Percentiles rank a stretch among this genome's conserved stretches.
phyloP scores from a whole-genome alignment of 2,888 invertebrate species.

The Poecilobothrus nobilitatus region DNA sequence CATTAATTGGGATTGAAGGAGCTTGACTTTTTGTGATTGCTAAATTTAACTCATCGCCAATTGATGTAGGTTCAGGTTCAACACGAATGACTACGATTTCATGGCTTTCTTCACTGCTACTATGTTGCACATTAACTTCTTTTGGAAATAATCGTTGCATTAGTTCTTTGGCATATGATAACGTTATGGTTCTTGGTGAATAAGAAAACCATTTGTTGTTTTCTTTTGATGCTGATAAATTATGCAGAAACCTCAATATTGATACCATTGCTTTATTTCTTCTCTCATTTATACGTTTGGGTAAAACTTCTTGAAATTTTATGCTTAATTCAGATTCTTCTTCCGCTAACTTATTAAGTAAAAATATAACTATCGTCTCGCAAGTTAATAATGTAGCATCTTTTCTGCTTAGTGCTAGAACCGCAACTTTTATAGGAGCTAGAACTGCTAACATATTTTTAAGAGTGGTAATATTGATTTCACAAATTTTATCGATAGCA shows the following conservation, averaged over 20 bases:
- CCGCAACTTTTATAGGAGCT: constrained; percentile 1
- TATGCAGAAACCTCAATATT: not conserved
- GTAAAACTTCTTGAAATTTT: constrained; percentile 1
- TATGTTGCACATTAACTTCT: constrained; percentile 1
- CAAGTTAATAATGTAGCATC: constrained; percentile 3
- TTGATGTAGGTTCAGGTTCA: constrained; percentile 4
- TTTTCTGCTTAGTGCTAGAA: constrained; percentile 5
- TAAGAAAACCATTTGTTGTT: not conserved
- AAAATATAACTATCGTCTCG: constrained; percentile 7
- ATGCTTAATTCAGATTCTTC: not conserved
- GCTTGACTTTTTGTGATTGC: constrained; percentile 7
- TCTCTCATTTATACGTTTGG: not conserved
- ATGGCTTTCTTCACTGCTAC: constrained; percentile 3
- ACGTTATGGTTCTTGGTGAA: not conserved
- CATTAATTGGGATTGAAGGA: constrained; percentile 6
- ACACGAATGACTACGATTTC: constrained; percentile 7
- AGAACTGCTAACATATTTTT: constrained; percentile 7
- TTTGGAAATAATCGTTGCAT: not conserved
- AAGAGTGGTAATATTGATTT: not conserved
- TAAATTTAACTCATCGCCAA: constrained; percentile 7
- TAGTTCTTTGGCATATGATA: not conserved
- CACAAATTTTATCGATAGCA: not conserved
- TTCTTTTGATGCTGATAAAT: not conserved
- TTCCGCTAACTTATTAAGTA: not conserved
- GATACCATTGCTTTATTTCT: not conserved